Percentiles rank a stretch among this genome's conserved stretches.
These are phyloP conservation scores for Dinomys branickii DNA, from an alignment of 2,113 vertebrate species.

Conservation along the genomic window DNA sequence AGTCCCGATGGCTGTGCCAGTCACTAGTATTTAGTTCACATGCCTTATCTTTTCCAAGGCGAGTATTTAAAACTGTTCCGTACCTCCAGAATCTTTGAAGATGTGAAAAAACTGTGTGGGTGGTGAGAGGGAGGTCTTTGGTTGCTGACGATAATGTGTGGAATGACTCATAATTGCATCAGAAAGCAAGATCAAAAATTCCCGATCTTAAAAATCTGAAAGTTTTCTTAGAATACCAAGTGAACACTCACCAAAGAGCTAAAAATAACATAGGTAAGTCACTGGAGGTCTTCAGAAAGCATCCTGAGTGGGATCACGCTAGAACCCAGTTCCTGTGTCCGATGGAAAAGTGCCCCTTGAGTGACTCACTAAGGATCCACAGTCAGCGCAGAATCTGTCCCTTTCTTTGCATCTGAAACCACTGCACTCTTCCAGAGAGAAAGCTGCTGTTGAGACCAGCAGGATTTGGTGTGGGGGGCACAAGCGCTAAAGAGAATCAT, in stretches of 20 bases:
- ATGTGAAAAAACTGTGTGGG: conserved; percentile 43
- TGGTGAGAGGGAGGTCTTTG: not conserved
- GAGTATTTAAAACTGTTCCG: conserved; percentile 54
- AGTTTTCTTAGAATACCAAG: conserved; percentile 53
- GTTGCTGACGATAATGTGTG: not conserved
- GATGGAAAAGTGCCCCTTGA: not conserved
- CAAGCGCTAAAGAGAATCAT: not conserved
- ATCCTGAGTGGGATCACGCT: not conserved
- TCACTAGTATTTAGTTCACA: not conserved
- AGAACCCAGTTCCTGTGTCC: not conserved
- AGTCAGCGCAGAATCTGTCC: not conserved
- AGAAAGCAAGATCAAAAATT: conserved; percentile 56
- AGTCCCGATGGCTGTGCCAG: not conserved
- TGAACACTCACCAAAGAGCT: conserved; percentile 17
- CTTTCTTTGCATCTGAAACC: not conserved
- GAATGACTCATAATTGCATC: conserved; percentile 58
- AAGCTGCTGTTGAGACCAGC: not conserved
- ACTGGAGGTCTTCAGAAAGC: not conserved
- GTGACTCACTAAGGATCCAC: not conserved
- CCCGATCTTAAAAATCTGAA: conserved; percentile 18
- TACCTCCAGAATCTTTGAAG: conserved; percentile 55
- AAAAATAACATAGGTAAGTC: conserved; percentile 34
- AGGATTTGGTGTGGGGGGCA: not conserved
- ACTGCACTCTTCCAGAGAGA: not conserved
- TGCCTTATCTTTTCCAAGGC: conserved; percentile 47